phyloP scores from a whole-genome alignment of 2,797 vertebrate genomes.

The Hypotaenidia okinawae region DNA sequence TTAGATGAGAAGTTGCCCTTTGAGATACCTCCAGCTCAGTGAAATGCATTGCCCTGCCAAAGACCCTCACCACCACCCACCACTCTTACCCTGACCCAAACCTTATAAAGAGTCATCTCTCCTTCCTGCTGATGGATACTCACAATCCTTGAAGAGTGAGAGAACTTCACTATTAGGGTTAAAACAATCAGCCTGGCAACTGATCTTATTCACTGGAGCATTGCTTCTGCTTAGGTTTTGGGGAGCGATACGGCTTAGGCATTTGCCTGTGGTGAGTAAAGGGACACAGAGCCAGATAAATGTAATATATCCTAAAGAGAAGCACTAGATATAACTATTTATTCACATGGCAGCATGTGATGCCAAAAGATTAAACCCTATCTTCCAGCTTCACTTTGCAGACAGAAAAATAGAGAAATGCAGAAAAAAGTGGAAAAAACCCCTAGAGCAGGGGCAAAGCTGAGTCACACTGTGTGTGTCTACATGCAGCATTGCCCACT shows the following conservation, averaged over 20 bases:
- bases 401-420: background rate
- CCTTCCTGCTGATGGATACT: background rate
- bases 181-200: background rate
- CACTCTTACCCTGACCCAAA: background rate
- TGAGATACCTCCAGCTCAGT: background rate
- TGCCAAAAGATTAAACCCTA: background rate
- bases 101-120: background rate
- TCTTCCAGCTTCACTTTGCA: background rate
- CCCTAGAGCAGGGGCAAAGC: background rate
- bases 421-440: background rate
- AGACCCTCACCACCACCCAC: background rate
- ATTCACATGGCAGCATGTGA: background rate
- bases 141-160: background rate
- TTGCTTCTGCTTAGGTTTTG: background rate
- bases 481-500: accelerated
- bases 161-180: background rate
- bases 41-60: background rate
- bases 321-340: background rate
- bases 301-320: background rate
- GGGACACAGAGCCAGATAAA: background rate
- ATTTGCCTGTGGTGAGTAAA: background rate
- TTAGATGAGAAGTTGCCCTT: background rate
- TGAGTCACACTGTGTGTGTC: accelerated
- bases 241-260: background rate
- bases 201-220: background rate